phyloP scores from a whole-genome alignment of 1,140 invertebrate species.

The Diabrotica undecimpunctata region DNA sequence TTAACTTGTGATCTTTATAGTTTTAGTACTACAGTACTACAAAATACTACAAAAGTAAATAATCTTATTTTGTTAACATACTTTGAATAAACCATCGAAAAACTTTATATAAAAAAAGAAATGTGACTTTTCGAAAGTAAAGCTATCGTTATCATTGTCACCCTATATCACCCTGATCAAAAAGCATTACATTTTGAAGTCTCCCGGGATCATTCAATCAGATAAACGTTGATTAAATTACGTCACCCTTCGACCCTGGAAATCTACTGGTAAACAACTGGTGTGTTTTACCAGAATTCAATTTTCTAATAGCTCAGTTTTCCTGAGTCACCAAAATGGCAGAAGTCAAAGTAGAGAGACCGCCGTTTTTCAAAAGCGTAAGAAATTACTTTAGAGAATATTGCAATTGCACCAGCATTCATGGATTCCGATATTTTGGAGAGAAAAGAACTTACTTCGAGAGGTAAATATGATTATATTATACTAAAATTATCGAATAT shows the following conservation, averaged over 20 bases:
- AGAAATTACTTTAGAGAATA: constrained; percentile 45
- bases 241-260: too few relatives aligned
- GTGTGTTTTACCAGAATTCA: too few relatives aligned
- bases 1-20: too few relatives aligned
- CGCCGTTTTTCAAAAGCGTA: constrained; percentile 24
- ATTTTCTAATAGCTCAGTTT: too few relatives aligned
- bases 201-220: not conserved
- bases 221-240: not conserved
- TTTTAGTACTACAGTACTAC: too few relatives aligned
- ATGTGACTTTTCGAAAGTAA: not conserved
- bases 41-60: too few relatives aligned
- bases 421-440: constrained; percentile 52
- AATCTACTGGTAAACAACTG: too few relatives aligned
- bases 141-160: not conserved
- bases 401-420: constrained; percentile 48
- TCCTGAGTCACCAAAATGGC: not conserved
- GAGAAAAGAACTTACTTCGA: constrained; percentile 43
- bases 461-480: constrained; percentile 21
- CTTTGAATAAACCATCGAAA: too few relatives aligned
- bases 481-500: too few relatives aligned
- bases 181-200: not conserved
- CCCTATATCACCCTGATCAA: not conserved
- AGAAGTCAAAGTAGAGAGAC: not conserved
- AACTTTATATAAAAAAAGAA: too few relatives aligned
- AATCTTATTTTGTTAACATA: too few relatives aligned